These are phyloP conservation scores for Diarsia dahlii DNA, from an alignment of 2,888 invertebrate species.

Conservation along the genomic window DNA sequence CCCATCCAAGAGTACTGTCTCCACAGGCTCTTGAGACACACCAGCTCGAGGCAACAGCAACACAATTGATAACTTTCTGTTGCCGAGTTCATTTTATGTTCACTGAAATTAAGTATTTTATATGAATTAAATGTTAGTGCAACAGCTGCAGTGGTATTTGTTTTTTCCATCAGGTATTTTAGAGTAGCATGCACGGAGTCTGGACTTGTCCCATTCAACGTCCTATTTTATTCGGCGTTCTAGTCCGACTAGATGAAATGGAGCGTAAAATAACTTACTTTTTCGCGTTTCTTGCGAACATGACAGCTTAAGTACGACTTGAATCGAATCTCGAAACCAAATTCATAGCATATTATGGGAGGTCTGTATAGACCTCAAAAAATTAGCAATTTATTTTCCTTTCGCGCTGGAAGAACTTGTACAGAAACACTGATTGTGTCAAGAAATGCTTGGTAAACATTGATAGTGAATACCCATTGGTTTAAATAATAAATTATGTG, in stretches of 20 bases:
- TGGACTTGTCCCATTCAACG: too few relatives aligned
- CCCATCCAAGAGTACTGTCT: slow-evolving; percentile 61
- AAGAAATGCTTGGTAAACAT: too few relatives aligned
- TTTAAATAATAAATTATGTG: too few relatives aligned
- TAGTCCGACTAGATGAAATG: background rate
- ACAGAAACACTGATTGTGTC: too few relatives aligned
- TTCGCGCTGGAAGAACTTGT: too few relatives aligned
- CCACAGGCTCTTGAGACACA: slow-evolving; percentile 63
- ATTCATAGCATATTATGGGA: background rate
- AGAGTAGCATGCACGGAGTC: too few relatives aligned
- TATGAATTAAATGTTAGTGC: background rate
- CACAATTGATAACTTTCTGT: slow-evolving; percentile 52
- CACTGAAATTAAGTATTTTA: slow-evolving; percentile 13
- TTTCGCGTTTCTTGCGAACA: background rate
- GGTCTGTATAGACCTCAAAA: too few relatives aligned
- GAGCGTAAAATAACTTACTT: background rate
- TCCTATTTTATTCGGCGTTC: background rate
- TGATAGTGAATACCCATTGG: too few relatives aligned
- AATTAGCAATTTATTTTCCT: too few relatives aligned
- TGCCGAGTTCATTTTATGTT: background rate
- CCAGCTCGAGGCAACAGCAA: slow-evolving; percentile 66
- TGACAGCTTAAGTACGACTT: background rate
- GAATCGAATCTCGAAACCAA: background rate
- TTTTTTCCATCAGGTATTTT: too few relatives aligned
- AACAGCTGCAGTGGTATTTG: too few relatives aligned